These are phyloP conservation scores for Oscheius sp. DNA, from an alignment of 1,140 invertebrate species.

Conservation along the genomic window DNA sequence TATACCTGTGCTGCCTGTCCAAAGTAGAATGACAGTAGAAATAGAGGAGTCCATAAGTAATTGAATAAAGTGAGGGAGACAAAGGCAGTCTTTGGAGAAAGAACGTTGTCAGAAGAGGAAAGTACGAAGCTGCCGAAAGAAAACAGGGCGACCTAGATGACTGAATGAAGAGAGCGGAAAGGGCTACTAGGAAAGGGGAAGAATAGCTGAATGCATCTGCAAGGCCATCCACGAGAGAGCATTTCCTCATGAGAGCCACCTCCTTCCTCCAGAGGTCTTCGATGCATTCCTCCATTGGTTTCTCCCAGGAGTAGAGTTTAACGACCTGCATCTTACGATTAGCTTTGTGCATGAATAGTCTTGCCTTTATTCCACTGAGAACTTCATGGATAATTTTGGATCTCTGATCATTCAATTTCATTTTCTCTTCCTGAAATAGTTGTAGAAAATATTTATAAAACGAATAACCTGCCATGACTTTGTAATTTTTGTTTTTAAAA, in stretches of 20 bases:
- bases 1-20: background rate
- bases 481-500: too few species aligned
- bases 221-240: background rate
- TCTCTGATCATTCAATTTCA: background rate
- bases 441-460: too few species aligned
- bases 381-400: background rate
- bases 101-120: background rate
- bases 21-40: background rate
- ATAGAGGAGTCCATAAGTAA: background rate
- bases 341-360: too few species aligned
- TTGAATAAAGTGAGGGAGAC: slow-evolving; percentile 17
- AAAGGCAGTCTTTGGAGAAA: background rate
- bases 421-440: background rate
- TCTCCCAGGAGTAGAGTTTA: background rate
- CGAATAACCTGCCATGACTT: too few species aligned
- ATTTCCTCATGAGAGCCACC: background rate
- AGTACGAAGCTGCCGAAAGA: background rate
- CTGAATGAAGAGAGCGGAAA: slow-evolving; percentile 8
- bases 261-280: background rate
- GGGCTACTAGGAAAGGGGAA: background rate
- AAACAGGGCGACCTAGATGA: background rate
- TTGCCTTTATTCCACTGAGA: background rate
- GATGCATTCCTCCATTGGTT: background rate
- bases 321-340: too few species aligned
- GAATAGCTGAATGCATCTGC: background rate